phyloP scores from a whole-genome alignment of 1,140 invertebrate genomes.

The Centruroides vittatus region DNA sequence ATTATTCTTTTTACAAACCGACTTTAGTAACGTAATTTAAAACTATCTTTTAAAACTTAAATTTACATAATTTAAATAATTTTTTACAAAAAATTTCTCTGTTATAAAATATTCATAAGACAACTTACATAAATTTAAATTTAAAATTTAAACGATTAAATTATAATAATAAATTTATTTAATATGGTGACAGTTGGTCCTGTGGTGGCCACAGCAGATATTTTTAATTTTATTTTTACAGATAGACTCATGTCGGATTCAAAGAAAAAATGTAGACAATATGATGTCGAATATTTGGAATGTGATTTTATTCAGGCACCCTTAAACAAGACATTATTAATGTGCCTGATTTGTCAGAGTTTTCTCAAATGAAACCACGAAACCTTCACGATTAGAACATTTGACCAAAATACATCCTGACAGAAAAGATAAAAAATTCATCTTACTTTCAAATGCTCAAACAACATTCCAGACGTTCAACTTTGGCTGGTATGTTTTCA shows the following conservation, averaged over 20 bases:
- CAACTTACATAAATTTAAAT: too few relatives aligned
- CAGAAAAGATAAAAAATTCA: constrained; percentile 6
- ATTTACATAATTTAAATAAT: too few relatives aligned
- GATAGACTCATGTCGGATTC: background rate
- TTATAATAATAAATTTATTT: too few relatives aligned
- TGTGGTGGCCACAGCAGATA: too few relatives aligned
- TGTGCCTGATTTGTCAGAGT: constrained; percentile 4
- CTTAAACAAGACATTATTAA: background rate
- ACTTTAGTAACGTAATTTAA: too few relatives aligned
- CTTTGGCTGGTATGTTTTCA: background rate
- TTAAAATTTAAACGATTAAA: too few relatives aligned
- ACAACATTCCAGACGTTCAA: background rate
- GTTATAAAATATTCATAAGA: too few relatives aligned
- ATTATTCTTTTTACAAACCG: too few relatives aligned
- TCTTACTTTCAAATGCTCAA: constrained; percentile 1
- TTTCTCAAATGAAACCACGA: constrained; percentile 8
- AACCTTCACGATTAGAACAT: constrained; percentile 7
- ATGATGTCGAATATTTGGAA: constrained; percentile 7
- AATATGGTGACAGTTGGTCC: too few relatives aligned
- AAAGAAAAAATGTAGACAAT: constrained; percentile 6
- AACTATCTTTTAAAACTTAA: too few relatives aligned
- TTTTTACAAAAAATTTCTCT: too few relatives aligned
- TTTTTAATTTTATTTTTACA: too few relatives aligned
- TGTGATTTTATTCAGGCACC: constrained; percentile 5
- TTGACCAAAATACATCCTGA: constrained; percentile 3